Evolutionary conservation across 2,888 invertebrate species (phyloP), one percentile per base, ranked within the genome.

Genomic region (Aproaerema taeniolella): DNA sequence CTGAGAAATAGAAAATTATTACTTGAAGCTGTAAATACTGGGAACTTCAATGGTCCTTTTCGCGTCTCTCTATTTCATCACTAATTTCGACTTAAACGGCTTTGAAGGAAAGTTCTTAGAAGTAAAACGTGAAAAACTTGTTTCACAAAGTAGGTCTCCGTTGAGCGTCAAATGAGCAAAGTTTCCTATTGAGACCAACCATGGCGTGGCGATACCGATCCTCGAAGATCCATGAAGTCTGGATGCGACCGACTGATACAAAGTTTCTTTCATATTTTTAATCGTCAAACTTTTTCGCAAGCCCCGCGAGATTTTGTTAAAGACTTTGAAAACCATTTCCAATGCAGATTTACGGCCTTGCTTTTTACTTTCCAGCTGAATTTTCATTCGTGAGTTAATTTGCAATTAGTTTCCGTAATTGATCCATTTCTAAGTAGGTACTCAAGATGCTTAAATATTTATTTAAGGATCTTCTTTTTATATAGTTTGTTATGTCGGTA

Each of bases 81-180:
- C 46, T 51, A 51, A 53, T 54, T 54, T 55, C 39, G 42, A 58
- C 47, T 52, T 55, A 53, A 57, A 53, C 49, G 49, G 37, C 47
- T 44, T 48, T 55, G 44, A 59, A 61, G 45, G 52, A 53, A 56
- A 53, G 48, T 59, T 50, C 41, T 40, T 20, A 43, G 47, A 47
- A 46, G 46, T 49, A 26, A 44, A 44, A 58, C 53, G 52, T 56
- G 53, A 55, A 63, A 61, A 64, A 66, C 57, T 62, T 62, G 53
- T 61, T 65, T 58, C 50, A 45, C 50, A 52, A 61, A 62, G 64
- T 60, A 52, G 50, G 51, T 53, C 53, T 51, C 55, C 49, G 42
- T 46, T 55, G 46, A 47, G 50, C 52, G 53, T 61, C 49, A 60
- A 64, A 63, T 59, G 59, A 57, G 53, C 52, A 53, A 69, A 67